These are phyloP conservation scores for Monopis laevigella DNA, from an alignment of 2,888 invertebrate species.

Conservation along the genomic window DNA sequence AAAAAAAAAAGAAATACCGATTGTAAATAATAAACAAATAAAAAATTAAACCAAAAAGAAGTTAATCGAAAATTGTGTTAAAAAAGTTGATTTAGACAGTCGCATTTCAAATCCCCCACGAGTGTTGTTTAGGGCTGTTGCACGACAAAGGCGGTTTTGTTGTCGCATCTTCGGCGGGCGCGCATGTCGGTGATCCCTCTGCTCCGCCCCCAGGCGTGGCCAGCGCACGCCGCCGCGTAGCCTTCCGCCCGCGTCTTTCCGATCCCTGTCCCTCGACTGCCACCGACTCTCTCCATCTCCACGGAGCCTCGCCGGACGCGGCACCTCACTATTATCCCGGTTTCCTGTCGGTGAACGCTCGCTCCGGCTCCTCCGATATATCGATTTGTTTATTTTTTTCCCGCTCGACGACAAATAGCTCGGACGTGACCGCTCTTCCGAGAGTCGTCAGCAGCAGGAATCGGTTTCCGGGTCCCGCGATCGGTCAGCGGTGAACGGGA, in stretches of 20 bases:
- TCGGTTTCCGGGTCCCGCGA: constrained; percentile 19
- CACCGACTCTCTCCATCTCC: constrained; percentile 22
- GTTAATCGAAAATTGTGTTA: too few species aligned
- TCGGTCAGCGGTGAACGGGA: constrained; percentile 1
- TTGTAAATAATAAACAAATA: too few species aligned
- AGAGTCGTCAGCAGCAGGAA: constrained; percentile 22
- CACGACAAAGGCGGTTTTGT: too few species aligned
- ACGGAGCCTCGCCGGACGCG: constrained; percentile 31
- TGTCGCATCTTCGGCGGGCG: constrained; percentile 6
- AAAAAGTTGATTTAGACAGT: too few species aligned
- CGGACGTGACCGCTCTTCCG: constrained; percentile 23
- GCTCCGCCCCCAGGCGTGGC: constrained; percentile 33
- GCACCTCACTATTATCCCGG: constrained; percentile 59
- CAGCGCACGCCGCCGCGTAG: constrained; percentile 13
- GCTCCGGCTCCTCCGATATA: constrained; percentile 48
- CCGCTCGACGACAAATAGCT: constrained; percentile 47
- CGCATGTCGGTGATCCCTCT: constrained; percentile 27
- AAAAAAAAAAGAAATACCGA: too few species aligned
- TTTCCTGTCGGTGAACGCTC: constrained; percentile 63
- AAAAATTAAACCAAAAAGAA: too few species aligned
- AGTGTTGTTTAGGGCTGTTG: too few species aligned
- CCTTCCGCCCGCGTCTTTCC: constrained; percentile 18
- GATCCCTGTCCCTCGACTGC: constrained; percentile 26
- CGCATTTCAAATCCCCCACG: too few species aligned
- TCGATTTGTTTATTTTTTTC: constrained; percentile 64